Evolutionary conservation across 2,888 invertebrate species (phyloP), one percentile per base, ranked within the genome.

Genomic region (Drosophila antonietae): DNA sequence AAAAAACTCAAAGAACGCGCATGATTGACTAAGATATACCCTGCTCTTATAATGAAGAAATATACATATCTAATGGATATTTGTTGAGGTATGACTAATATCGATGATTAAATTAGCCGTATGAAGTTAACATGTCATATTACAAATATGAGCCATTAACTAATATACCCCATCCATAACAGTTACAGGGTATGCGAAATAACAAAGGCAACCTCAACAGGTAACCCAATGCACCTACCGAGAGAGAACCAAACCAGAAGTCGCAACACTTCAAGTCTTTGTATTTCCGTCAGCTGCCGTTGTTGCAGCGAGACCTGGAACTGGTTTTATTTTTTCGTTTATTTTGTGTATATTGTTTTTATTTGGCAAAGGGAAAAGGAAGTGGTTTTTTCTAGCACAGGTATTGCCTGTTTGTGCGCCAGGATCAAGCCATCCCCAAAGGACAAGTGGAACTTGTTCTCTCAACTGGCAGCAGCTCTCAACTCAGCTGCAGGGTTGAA

Each of bases 281-380:
- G 82, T 75, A 73, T 89, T 89, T 89, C 89, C 89, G 89, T 87
- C 89, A 83, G 88, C 88, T 89, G 89, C 83, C 85, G 76, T 70
- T 85, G 76, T 70, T 85, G 61, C 46, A 43, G 43, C 46, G 47
- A 6, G 15, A 58, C 44, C 58, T 73, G 49, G 52, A 81, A 81
- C 81, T 74, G 71, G 67, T 70, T 73, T 79, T 58, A 15, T 56
- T 51, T 57, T 57, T 35, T 37, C 15, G 51, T 58, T 67, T 53
- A 12, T 12, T 41, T 41, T n/a, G 47, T 66, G 52, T 58, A 37
- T 46, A 28, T 53, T 64, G 6, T 66, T 68, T 58, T 58, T 65
- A 47, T 46, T 65, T 68, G 71, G 41, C 15, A n/a, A 28, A 41
- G 55, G 77, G 68, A 64, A 80, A 63, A 62, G 68, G 73, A 80